Evolutionary conservation across 2,113 vertebrate genomes (phyloP), one percentile per base, ranked within the genome.

Genomic region (Corydoras maculifer): DNA sequence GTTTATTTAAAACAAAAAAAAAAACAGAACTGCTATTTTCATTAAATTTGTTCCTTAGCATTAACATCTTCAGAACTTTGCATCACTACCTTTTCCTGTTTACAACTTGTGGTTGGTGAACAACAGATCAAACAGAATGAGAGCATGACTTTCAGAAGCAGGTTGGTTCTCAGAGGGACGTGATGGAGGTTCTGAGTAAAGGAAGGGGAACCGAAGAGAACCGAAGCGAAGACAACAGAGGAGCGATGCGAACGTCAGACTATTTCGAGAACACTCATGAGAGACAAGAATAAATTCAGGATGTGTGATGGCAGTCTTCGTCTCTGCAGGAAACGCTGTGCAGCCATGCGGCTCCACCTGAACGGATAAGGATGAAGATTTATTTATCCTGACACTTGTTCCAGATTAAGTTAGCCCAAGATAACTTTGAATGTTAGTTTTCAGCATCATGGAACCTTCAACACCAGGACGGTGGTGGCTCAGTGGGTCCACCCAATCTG

Each of bases 151-250:
- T 25, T 25, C 18, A 25, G 18, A 25, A 25, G 18, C 18, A 75
- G 74, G 69, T 65, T 71, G 54, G 69, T 72, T 69, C 70, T 77
- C 1, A 11, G 70, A 81, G 18, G 79, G 83, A 69, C 83, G 81
- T 79, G 74, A 82, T 58, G 30, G 50, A 77, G 75, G 65, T 76
- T 72, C 69, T 65, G 58, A 5, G 51, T 74, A 8, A 29, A 35
- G 14, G 57, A 77, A 30, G 35, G n/a, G 49, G 25, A 74, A 79
- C 6, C 13, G 57, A 65, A 25, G 25, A 48, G 14, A 49, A 15
- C n/a, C 18, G 18, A 25, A 25, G 18, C 18, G 18, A 12, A 35
- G 31, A 43, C 58, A 29, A 30, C 29, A 59, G 70, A 50, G 9
- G 50, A 12, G 9, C 70, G 65, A 70, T 48, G 58, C 62, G 57